Base-by-base conservation (phyloP, 2,113 vertebrate genomes). In the Tiliqua scincoides region DNA sequence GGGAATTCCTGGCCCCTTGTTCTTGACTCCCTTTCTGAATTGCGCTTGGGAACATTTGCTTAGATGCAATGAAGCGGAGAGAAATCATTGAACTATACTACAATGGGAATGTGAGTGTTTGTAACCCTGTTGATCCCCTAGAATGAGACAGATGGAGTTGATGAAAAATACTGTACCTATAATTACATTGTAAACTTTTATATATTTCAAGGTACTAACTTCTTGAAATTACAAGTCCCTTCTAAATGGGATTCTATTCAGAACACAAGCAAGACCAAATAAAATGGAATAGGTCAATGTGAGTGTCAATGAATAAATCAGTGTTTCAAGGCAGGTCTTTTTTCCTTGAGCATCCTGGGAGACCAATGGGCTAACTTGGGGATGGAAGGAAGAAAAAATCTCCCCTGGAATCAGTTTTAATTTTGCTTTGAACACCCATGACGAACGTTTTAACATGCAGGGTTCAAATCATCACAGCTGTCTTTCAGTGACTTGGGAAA, bases 41-140 rank as follows among this genome's bases (percentile, higher is more conserved):
- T 1, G 83, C 89, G 62, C 43, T 88, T 88, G 76, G 77, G 62
- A 88, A 77, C 86, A 54, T 90, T 96, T 82, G 94, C 92, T 91
- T 86, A 93, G 89, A 92, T 94, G 93, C 91, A 94, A 84, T 72
- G 86, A 91, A 95, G 93, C 95, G 85, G 89, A 94, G 88, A 92
- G 87, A 79, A 84, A 90, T 91, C 94, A 89, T 87, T 79, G 92
- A 90, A 88, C 83, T 25, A 83, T 88, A 87, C 87, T 88, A 83
- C 74, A 40, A 32, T 86, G 23, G 87, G 91, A 88, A 85, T 93
- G 61, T 30, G 59, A 9, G 59, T 74, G 23, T 54, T 57, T 81
- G 59, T 27, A 65, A 59, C 76, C 59, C 37, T 32, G 14, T 37
- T 52, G 40, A 18, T 37, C 59, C n/a, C 59, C 37, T 18, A 63